Percentiles rank a stretch among this genome's conserved stretches.
phyloP scores from a whole-genome alignment of 1,140 invertebrate species.

The Tetraneura akinire region DNA sequence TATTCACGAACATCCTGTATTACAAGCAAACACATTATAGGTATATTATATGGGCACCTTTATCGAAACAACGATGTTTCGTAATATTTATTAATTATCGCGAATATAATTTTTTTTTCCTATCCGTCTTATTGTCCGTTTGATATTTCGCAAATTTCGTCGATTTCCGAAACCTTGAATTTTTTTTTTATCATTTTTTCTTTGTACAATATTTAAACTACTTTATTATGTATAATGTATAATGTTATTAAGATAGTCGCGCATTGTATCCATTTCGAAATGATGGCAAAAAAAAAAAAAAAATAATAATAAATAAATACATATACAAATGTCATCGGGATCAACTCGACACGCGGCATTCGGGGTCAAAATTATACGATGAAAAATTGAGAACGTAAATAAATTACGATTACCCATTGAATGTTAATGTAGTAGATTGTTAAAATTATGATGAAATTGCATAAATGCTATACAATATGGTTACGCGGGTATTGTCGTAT shows the following conservation, averaged over 20 bases:
- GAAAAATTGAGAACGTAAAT: conserved; percentile 10
- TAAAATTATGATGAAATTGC: no score
- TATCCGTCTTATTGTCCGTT: conserved; percentile 6
- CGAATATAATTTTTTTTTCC: not conserved
- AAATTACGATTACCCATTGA: not conserved
- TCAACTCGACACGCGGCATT: no score
- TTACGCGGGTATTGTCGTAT: no score
- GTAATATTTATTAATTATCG: no score
- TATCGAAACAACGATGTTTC: no score
- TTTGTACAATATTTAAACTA: not conserved
- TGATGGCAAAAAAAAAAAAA: not conserved
- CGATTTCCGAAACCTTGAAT: conserved; percentile 4
- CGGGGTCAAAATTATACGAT: not conserved
- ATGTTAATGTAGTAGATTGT: conserved; percentile 1
- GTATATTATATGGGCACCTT: not conserved
- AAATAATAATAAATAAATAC: no score
- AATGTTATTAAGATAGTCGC: not conserved
- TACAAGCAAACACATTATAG: not conserved
- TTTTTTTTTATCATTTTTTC: not conserved
- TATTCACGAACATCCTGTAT: conserved; percentile 3
- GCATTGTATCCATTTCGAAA: conserved; percentile 7
- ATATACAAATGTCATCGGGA: no score
- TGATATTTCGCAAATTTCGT: conserved; percentile 17
- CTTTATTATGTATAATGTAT: no score
- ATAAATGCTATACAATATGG: no score